Evolutionary conservation across 2,113 vertebrate genomes (phyloP).

Genomic region (Struthidea cinerea): DNA sequence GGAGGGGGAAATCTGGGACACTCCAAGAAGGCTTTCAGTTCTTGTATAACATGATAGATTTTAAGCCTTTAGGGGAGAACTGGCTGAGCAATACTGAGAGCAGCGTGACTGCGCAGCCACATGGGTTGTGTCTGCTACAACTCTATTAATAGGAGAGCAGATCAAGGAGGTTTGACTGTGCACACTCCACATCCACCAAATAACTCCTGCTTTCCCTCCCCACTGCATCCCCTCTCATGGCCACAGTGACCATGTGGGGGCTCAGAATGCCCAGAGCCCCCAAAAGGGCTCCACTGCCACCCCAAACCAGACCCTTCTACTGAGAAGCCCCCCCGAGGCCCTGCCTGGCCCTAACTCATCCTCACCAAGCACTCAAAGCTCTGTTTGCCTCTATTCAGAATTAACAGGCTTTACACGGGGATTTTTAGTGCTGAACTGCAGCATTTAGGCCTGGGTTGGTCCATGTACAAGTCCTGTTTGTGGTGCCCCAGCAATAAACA

Average conservation of each 20-base stretch:
- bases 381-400: neutral
- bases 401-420: neutral
- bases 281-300: neutral
- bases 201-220: neutral
- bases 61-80: constrained; percentile 36
- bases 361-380: neutral
- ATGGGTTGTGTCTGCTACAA: constrained; percentile 24
- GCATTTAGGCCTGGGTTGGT: neutral
- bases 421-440: neutral
- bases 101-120: constrained; percentile 45
- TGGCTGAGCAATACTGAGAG: neutral
- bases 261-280: neutral
- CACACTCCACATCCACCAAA: neutral
- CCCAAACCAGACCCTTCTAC: neutral
- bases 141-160: constrained; percentile 36
- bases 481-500: neutral
- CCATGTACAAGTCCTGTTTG: neutral
- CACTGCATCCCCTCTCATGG: neutral
- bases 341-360: neutral
- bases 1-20: constrained; percentile 3
- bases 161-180: neutral
- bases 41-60: constrained; percentile 4
- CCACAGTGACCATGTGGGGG: neutral
- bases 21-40: neutral
- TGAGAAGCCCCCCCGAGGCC: neutral